phyloP scores from a whole-genome alignment of 2,888 invertebrate genomes.

The Harpalus rufipes region DNA sequence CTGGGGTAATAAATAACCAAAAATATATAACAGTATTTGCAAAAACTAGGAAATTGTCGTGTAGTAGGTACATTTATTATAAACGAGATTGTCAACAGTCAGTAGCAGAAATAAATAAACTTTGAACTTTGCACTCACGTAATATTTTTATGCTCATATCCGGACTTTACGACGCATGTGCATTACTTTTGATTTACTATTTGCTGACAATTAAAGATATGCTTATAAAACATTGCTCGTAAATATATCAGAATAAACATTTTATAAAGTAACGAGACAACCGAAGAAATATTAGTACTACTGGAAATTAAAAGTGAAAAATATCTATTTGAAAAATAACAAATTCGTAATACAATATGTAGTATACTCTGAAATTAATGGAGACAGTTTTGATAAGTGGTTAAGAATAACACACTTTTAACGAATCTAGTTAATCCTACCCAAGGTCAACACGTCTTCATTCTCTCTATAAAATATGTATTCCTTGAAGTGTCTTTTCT shows the following conservation, averaged over 20 bases:
- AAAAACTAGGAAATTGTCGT: slow-evolving; percentile 24
- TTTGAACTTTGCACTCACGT: slow-evolving; percentile 8
- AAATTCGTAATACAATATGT: no score
- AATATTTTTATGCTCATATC: background rate
- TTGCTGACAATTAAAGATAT: background rate
- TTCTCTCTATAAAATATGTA: background rate
- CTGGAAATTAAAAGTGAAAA: no score
- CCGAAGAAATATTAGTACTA: no score
- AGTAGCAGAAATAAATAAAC: slow-evolving; percentile 12
- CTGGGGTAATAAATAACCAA: slow-evolving; percentile 4
- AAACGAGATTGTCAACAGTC: background rate
- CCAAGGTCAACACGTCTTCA: background rate
- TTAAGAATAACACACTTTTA: background rate
- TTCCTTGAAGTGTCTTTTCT: background rate
- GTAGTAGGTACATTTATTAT: slow-evolving; percentile 1
- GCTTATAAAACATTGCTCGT: background rate
- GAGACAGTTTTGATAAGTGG: background rate
- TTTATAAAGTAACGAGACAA: no score
- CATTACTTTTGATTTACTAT: slow-evolving; percentile 2
- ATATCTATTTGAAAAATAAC: no score
- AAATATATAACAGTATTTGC: slow-evolving; percentile 18
- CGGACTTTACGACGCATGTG: background rate
- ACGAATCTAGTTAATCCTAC: background rate
- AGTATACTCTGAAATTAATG: no score
- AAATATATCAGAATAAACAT: background rate